phyloP scores from a whole-genome alignment of 2,797 vertebrate genomes.

The Leptatherina wallacei region DNA sequence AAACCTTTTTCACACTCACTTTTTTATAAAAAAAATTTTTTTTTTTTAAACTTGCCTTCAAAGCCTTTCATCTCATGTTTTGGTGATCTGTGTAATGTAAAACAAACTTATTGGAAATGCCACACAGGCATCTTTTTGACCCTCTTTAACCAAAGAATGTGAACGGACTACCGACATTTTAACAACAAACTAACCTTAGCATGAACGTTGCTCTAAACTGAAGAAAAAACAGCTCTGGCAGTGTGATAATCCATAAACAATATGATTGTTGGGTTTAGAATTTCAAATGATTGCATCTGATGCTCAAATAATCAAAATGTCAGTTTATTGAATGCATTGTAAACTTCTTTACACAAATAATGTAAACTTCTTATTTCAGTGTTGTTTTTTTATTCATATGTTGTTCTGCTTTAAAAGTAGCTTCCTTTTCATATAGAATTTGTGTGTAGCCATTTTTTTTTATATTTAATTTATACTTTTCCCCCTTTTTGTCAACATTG shows the following conservation, averaged over 20 bases:
- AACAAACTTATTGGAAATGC: slow-evolving; percentile 41
- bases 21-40: slow-evolving; percentile 64
- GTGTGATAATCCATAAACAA: slow-evolving; percentile 5
- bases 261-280: slow-evolving; percentile 31
- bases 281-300: slow-evolving; percentile 2
- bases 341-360: slow-evolving; percentile 26
- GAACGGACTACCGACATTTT: slow-evolving; percentile 39
- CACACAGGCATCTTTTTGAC: slow-evolving; percentile 37
- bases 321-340: slow-evolving; percentile 47
- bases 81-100: slow-evolving; percentile 39
- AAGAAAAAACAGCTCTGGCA: neutral
- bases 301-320: slow-evolving; percentile 23
- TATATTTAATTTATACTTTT: slow-evolving; percentile 32
- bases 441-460: slow-evolving; percentile 49
- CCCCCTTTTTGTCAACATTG: slow-evolving; percentile 21
- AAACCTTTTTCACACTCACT: slow-evolving; percentile 58
- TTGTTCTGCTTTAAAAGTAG: slow-evolving; percentile 39
- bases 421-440: slow-evolving; percentile 29
- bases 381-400: slow-evolving; percentile 36
- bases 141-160: slow-evolving; percentile 81
- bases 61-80: slow-evolving; percentile 50
- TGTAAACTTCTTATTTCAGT: slow-evolving; percentile 26
- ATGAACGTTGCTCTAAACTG: slow-evolving; percentile 34
- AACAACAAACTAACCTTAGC: slow-evolving; percentile 23
- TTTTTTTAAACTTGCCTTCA: slow-evolving; percentile 62